Conservation (phyloP, 2,113 vertebrate genomes). For the Limanda limanda region DNA sequence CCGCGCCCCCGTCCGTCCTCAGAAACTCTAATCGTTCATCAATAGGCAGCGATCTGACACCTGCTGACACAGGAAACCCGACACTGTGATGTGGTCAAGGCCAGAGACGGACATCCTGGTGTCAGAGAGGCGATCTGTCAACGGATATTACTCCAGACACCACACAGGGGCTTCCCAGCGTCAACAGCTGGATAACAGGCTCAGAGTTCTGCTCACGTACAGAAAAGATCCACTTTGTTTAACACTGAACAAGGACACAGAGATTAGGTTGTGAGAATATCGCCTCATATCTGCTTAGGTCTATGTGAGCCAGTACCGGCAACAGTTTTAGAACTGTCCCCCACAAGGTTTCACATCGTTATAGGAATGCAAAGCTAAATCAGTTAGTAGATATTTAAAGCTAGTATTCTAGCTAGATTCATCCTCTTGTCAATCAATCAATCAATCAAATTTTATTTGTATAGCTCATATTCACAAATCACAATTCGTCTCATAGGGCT, state of each 20-base stretch:
- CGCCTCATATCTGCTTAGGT: too few species aligned
- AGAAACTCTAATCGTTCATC: slow-evolving; percentile 78
- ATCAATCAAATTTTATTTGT: too few species aligned
- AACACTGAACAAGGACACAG: slow-evolving; percentile 16
- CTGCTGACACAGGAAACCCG: slow-evolving; percentile 54
- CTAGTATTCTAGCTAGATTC: too few species aligned
- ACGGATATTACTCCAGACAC: slow-evolving; percentile 67
- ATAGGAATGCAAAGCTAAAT: not conserved
- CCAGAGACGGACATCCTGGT: slow-evolving; percentile 74
- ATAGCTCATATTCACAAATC: too few species aligned
- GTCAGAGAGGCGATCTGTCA: slow-evolving; percentile 67
- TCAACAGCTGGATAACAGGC: slow-evolving; percentile 57
- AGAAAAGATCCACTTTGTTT: not conserved
- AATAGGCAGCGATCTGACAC: slow-evolving; percentile 74
- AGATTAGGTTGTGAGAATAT: not conserved
- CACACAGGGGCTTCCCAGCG: slow-evolving; percentile 26
- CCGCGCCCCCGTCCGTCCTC: slow-evolving; percentile 57
- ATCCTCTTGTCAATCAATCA: too few species aligned
- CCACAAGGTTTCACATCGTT: too few species aligned
- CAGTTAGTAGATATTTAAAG: too few species aligned
- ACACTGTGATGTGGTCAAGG: slow-evolving; percentile 67
- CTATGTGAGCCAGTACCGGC: too few species aligned
- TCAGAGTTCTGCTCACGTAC: slow-evolving; percentile 8
- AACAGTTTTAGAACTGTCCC: not conserved
- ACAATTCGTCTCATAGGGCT: too few species aligned